phyloP scores from a whole-genome alignment of 2,797 vertebrate species.

The Sciaenops ocellatus region DNA sequence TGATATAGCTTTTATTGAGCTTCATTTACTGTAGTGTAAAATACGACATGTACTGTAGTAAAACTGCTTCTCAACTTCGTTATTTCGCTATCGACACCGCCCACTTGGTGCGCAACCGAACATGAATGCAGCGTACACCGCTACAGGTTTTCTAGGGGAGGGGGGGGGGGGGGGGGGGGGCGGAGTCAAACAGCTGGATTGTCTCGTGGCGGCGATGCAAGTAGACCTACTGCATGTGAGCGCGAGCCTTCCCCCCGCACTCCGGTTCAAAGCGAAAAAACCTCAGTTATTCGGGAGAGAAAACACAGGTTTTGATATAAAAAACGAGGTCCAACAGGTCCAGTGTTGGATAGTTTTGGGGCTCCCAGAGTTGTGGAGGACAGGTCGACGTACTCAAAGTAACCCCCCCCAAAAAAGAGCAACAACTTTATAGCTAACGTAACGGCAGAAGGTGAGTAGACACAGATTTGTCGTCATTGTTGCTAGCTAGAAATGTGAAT shows the following conservation, averaged over 20 bases:
- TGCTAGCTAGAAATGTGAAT: slow-evolving; percentile 21
- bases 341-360: slow-evolving; percentile 7
- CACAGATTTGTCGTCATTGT: slow-evolving; percentile 11
- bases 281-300: neutral
- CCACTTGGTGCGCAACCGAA: neutral
- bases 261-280: neutral
- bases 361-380: slow-evolving; percentile 29
- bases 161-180: slow-evolving; percentile 50
- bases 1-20: too few relatives aligned
- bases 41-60: rapidly evolving
- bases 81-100: neutral
- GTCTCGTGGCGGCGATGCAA: slow-evolving; percentile 63
- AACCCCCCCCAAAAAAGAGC: neutral
- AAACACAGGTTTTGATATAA: neutral
- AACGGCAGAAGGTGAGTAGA: slow-evolving; percentile 57
- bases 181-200: slow-evolving; percentile 79
- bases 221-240: slow-evolving; percentile 1
- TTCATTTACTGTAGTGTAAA: neutral
- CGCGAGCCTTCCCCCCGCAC: slow-evolving; percentile 18
- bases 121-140: neutral
- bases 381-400: slow-evolving; percentile 27
- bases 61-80: neutral
- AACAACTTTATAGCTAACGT: slow-evolving; percentile 15
- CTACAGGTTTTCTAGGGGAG: neutral
- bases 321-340: neutral